Conservation (phyloP, 2,113 vertebrate species). For the Planiliza haematocheilus region DNA sequence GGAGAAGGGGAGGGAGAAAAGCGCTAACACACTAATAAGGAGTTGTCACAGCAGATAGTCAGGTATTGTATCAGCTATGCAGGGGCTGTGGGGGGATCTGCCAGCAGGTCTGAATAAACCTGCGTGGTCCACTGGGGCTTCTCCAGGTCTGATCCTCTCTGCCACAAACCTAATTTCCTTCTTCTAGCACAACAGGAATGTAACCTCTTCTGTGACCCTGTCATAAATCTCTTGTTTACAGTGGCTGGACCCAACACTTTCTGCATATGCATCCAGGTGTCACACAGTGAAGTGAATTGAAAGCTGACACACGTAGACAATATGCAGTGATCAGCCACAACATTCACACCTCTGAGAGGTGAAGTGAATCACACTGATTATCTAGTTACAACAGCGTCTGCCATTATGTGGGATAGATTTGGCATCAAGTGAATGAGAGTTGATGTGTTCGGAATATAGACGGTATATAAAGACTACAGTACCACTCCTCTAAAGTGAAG, state of each 20-base stretch:
- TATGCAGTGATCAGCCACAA: too few species aligned
- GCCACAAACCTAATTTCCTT: constrained; percentile 28
- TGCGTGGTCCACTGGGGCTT: constrained; percentile 27
- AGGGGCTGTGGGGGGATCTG: constrained; percentile 51
- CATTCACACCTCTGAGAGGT: too few species aligned
- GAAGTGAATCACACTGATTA: too few species aligned
- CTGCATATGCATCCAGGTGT: neutral
- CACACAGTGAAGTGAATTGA: too few species aligned
- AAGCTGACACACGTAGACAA: too few species aligned
- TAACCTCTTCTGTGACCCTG: constrained; percentile 5
- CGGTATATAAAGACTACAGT: too few species aligned
- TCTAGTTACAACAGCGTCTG: too few species aligned
- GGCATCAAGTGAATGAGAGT: too few species aligned
- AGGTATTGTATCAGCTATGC: constrained; percentile 55
- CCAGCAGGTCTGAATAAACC: constrained; percentile 58
- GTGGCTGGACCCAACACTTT: neutral
- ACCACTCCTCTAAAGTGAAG: too few species aligned
- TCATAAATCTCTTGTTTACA: constrained; percentile 6
- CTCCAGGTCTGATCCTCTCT: constrained; percentile 27
- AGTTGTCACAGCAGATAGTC: constrained; percentile 64
- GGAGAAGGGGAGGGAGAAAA: constrained; percentile 21
- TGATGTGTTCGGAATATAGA: too few species aligned
- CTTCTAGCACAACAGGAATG: neutral
- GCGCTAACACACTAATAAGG: constrained; percentile 58
- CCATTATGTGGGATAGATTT: too few species aligned